Evolutionary conservation across 2,797 vertebrate species (phyloP), one percentile per base, ranked within the genome.

Genomic region (Tolypeutes matacus): DNA sequence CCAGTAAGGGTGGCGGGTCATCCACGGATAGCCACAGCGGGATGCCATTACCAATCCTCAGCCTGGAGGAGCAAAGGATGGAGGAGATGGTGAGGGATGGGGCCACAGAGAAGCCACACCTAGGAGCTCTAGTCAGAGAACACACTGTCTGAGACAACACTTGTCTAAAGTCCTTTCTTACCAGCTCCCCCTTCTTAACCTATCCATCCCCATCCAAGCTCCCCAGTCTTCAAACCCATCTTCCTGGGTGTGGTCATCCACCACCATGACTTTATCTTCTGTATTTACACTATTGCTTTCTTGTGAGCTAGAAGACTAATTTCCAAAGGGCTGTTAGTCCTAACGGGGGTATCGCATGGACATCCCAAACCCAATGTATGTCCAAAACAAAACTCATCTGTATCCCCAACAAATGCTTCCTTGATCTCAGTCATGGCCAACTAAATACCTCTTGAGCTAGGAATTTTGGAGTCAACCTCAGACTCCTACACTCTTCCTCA

Each of bases 201-300:
- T 60, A 93, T 29, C 64, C 60, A 31, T 92, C 60, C 51, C 53
- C 64, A 60, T 64, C 3, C 42, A 91, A 78, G 36, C 42, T 86
- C 42, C 49, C 34, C 34, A 23, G 77, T 51, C 25, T 42, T 81
- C n/a, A 9, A n/a, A 58, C 21, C 51, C 46, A 42, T 62, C 53
- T 89, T n/a, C 39, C 58, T 53, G 27, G 56, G 7, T 14, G 25
- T 72, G n/a, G 25, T 21, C 39, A 51, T 23, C 53, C 36, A 42
- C 53, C 60, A 70, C 11, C 18, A 72, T 23, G 49, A 81, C 82
- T 69, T 95, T 3, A 51, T 56, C 49, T 96, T 69, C 65, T 18
- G 15, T 77, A 51, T 75, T 73, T 69, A 76, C 69, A 53, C 11
- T 17, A 36, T 1, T 34, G 9, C 34, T 65, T 94, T 88, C 70